Base-by-base conservation (phyloP, 2,113 vertebrate species). In the Origma solitaria region DNA sequence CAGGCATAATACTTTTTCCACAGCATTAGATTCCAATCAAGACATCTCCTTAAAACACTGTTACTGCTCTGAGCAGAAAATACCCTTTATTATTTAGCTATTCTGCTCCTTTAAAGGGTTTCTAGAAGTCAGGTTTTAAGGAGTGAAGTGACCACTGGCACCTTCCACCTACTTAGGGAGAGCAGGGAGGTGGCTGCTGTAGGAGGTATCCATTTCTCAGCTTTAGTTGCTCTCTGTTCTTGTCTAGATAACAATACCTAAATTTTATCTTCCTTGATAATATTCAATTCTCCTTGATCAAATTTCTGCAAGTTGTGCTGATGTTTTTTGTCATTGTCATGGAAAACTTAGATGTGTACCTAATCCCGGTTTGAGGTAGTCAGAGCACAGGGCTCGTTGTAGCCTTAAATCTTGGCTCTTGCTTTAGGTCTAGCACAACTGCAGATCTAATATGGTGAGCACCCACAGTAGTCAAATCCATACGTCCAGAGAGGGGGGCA, bases 401-500 rank as follows among this genome's bases (percentile, higher is more conserved):
- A 31, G 20, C 30, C 53, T 72, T 72, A 42, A 45, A 21, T 62
- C 76, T 62, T 88, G 61, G 11, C 28, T 70, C 56, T 77, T 31
- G 35, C 58, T 69, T 50, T 37, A 40, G 49, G 28, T 42, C 27
- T 49, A 44, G 56, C 47, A 38, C 37, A 73, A 0, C 33, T 75
- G 50, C 44, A 69, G 35, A 7, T 62, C 15, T 57, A 8, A 51
- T 2, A 0, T 5, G 40, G 10, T 65, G 40, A 5, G 3, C 19
- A 45, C 51, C 33, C 27, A 33, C 10, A 56, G 42, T 7, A 61
- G 19, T 21, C 79, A 51, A 47, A 38, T 37, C 27, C 21, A 5
- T 3, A 1, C 2, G 24, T 31, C 37, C 57, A 40, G 37, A 33
- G 57, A 0, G 2, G 47, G 37, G 38, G 12, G 37, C 10, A 35